Evolutionary conservation across 2,113 vertebrate species (phyloP).

Genomic region (Psittacula cyanocephala): DNA sequence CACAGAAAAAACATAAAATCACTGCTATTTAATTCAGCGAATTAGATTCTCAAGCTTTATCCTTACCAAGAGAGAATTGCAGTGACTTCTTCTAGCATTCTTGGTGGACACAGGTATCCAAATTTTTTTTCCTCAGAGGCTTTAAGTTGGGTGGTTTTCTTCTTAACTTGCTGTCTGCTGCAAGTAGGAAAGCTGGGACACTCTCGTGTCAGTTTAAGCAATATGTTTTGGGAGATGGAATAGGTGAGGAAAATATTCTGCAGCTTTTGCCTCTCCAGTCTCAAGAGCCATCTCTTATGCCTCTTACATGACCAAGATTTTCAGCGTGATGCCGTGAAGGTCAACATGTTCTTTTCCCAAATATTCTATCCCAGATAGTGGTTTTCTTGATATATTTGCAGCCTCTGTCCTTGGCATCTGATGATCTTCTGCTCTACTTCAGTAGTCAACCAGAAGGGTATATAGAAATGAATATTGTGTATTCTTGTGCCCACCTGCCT

Average conservation of each 20-base stretch:
- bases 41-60: neutral
- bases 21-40: neutral
- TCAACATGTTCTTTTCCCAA: neutral
- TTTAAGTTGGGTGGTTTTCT: neutral
- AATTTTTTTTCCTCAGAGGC: neutral
- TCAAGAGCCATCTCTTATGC: neutral
- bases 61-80: neutral
- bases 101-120: neutral
- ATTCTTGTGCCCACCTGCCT: neutral
- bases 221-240: neutral
- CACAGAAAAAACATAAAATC: neutral
- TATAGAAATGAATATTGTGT: neutral
- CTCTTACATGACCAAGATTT: neutral
- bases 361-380: neutral
- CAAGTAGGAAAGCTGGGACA: neutral
- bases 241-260: neutral
- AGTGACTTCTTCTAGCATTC: neutral
- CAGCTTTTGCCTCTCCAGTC: neutral
- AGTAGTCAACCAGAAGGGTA: neutral
- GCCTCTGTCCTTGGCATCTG: neutral
- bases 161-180: neutral
- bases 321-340: neutral
- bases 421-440: neutral
- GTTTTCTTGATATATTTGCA: neutral
- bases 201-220: neutral